Percentiles rank a stretch among this genome's conserved stretches.
phyloP scores from a whole-genome alignment of 37 sponge, comb jelly and placozoan genomes.

The Corticium candelabrum region DNA sequence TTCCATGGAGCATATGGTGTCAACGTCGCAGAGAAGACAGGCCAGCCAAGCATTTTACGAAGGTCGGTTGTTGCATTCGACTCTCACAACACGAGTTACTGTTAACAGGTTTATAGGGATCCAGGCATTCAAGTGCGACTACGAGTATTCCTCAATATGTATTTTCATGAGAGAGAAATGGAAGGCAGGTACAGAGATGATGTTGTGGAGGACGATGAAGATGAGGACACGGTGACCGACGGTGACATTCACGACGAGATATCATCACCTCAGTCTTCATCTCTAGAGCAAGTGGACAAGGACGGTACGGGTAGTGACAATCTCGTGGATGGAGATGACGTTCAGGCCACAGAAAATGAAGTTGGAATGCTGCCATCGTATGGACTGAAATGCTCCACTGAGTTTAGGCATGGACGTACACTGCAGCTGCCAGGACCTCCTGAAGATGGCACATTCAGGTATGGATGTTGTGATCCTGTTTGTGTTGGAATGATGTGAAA shows the following conservation, averaged over 20 bases:
- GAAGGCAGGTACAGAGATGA: background rate
- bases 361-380: background rate
- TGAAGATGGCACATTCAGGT: too few species aligned
- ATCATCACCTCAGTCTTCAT: too few species aligned
- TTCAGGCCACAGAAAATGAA: background rate
- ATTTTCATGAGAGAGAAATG: slow-evolving; percentile 5
- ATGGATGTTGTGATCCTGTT: too few species aligned
- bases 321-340: background rate
- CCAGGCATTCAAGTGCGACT: background rate
- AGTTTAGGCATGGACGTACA: background rate
- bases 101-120: too few species aligned
- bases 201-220: background rate
- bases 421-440: background rate
- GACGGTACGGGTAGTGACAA: background rate
- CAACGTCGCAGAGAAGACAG: background rate
- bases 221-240: background rate
- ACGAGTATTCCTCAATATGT: slow-evolving; percentile 8
- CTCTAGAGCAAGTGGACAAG: background rate
- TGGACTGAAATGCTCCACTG: background rate
- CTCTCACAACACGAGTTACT: too few species aligned
- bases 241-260: background rate
- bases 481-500: too few species aligned
- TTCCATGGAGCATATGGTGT: background rate
- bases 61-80: background rate
- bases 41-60: background rate